Conservation (phyloP, 2,888 invertebrate genomes). For the Antheraea yamamai region DNA sequence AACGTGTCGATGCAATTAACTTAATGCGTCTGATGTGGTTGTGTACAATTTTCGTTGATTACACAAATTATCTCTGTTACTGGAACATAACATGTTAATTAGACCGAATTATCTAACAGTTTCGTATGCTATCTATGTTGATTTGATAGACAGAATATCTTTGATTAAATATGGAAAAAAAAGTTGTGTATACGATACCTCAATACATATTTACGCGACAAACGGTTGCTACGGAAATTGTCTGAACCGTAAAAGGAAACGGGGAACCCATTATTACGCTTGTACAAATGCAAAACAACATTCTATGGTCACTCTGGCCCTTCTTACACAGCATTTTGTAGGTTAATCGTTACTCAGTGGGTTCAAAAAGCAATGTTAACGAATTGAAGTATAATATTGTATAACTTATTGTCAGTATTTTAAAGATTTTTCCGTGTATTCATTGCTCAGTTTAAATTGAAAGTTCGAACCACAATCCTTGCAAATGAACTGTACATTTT, state of each 20-base stretch:
- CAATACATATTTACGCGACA: not conserved
- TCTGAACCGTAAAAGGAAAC: slow-evolving; percentile 4
- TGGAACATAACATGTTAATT: no score
- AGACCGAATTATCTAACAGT: no score
- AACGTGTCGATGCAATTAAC: no score
- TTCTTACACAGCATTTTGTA: slow-evolving; percentile 4
- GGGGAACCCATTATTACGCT: slow-evolving; percentile 5
- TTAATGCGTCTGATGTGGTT: not conserved
- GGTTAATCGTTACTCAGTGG: not conserved
- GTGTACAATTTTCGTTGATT: not conserved
- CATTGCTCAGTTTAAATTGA: no score
- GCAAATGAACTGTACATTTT: no score
- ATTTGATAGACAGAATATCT: not conserved
- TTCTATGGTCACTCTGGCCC: not conserved
- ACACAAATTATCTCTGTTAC: not conserved
- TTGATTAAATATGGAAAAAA: not conserved
- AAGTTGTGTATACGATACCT: not conserved
- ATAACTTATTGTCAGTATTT: not conserved
- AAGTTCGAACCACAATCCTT: no score
- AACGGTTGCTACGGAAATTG: slow-evolving; percentile 4
- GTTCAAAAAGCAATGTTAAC: not conserved
- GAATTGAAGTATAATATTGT: not conserved
- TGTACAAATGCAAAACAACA: slow-evolving; percentile 6
- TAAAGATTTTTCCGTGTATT: not conserved
- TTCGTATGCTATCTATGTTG: no score